These are phyloP conservation scores for Chaunax sp. DNA, from an alignment of 2,797 vertebrate species.

Conservation along the genomic window DNA sequence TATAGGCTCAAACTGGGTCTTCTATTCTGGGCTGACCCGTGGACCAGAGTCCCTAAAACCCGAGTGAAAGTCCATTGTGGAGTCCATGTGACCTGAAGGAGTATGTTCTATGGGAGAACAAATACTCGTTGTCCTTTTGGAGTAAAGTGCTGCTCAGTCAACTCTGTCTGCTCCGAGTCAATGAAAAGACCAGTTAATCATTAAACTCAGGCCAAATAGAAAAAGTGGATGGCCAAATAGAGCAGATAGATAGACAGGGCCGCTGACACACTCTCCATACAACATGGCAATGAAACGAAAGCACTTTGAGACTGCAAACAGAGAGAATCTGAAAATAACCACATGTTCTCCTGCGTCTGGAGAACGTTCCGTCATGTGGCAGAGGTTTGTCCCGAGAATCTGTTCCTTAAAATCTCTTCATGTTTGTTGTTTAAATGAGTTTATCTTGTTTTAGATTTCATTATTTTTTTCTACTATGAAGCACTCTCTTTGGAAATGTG, in stretches of 20 bases:
- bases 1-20: not conserved
- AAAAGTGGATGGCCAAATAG: conserved; percentile 71
- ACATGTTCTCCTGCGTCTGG: conserved; percentile 16
- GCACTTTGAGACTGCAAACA: conserved; percentile 68
- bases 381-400: too few species aligned
- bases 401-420: too few species aligned
- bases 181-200: conserved; percentile 74
- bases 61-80: not conserved
- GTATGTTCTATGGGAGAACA: conserved; percentile 24
- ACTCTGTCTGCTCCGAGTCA: conserved; percentile 35
- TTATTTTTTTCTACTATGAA: too few species aligned
- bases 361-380: not conserved
- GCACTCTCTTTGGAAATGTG: too few species aligned
- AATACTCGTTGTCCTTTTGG: conserved; percentile 24
- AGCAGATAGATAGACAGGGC: conserved; percentile 41
- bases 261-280: conserved; percentile 55
- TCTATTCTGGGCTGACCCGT: too few species aligned
- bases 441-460: too few species aligned
- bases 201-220: conserved; percentile 71
- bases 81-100: conserved; percentile 14
- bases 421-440: too few species aligned
- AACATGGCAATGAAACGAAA: conserved; percentile 39
- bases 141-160: conserved; percentile 33
- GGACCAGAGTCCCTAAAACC: not conserved
- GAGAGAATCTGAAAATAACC: conserved; percentile 38